Base-by-base conservation (phyloP, 2,888 invertebrate species). In the Rhogogaster chlorosoma region DNA sequence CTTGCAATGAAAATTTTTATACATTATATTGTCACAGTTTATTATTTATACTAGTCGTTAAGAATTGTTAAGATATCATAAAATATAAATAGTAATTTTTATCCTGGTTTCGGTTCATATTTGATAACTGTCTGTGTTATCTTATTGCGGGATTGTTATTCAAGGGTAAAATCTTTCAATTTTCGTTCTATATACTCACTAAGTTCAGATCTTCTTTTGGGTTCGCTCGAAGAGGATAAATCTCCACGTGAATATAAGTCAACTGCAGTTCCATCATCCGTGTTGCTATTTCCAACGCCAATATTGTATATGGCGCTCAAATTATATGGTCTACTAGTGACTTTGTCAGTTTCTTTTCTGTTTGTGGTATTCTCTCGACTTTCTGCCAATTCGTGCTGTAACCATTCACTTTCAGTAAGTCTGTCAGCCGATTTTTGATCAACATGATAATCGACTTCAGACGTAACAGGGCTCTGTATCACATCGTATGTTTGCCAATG, bases 151-250 rank as follows among this genome's bases (percentile, higher is more conserved):
- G n/a, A 53, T 53, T 53, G 1, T n/a, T n/a, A 53, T n/a, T 53
- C n/a, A n/a, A 7, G 0, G 5, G 6, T 49, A 15, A 49, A 18
- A 61, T 57, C n/a, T 7, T n/a, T 7, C 18, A 64, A 22, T 18
- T n/a, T 53, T 5, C 9, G 64, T 83, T 36, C 3, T 49, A n/a
- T 15, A 38, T 70, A 73, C 73, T 49, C 32, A 84, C 84, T 84
- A 38, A 53, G 49, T 70, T 84, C 73, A 9, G 84, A 84, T 36
- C n/a, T 38, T 73, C 73, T 73, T 73, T 36, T 57, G 5, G 84
- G 53, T 29, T 77, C 49, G 4, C n/a, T 77, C 12, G 22, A 15
- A n/a, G 22, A 45, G 22, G 9, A 10, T 10, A 29, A 32, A 67
- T 73, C 15, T 10, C 18, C 26, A 18, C 9, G 15, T 32, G 49